Conservation (phyloP, 2,888 invertebrate species). For the Griposia aprilina region DNA sequence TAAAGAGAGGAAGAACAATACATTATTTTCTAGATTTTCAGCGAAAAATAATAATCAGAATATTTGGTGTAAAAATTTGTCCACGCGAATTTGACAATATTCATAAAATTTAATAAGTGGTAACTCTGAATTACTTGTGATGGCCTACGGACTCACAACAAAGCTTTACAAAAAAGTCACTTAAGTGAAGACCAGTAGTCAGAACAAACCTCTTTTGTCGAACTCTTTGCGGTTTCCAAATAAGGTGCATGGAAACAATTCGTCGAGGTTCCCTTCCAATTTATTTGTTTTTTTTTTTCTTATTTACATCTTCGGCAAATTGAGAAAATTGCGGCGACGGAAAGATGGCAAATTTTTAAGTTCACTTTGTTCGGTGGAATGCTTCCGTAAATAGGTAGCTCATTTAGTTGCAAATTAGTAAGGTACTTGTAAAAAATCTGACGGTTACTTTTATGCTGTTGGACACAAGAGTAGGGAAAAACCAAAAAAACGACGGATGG, state of each 20-base stretch:
- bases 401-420: slow-evolving; percentile 44
- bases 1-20: not conserved
- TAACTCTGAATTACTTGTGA: slow-evolving; percentile 50
- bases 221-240: slow-evolving; percentile 76
- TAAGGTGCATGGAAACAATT: slow-evolving; percentile 80
- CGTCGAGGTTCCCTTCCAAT: slow-evolving; percentile 71
- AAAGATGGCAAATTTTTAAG: slow-evolving; percentile 74
- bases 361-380: slow-evolving; percentile 70
- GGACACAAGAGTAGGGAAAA: not conserved
- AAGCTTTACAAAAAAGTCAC: slow-evolving; percentile 74
- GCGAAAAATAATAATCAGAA: not conserved
- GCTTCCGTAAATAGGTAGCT: slow-evolving; percentile 68
- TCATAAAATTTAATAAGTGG: slow-evolving; percentile 42
- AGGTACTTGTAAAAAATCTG: not conserved
- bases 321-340: slow-evolving; percentile 79
- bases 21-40: not conserved
- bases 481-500: not conserved
- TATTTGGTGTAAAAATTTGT: no score
- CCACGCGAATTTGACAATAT: not conserved
- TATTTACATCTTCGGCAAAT: slow-evolving; percentile 81
- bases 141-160: slow-evolving; percentile 54
- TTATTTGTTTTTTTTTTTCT: slow-evolving; percentile 69
- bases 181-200: slow-evolving; percentile 87
- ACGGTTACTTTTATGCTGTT: not conserved
- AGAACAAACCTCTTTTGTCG: slow-evolving; percentile 75